Conservation (phyloP, 2,113 vertebrate species). For the Speoplatyrhinus poulsoni region DNA sequence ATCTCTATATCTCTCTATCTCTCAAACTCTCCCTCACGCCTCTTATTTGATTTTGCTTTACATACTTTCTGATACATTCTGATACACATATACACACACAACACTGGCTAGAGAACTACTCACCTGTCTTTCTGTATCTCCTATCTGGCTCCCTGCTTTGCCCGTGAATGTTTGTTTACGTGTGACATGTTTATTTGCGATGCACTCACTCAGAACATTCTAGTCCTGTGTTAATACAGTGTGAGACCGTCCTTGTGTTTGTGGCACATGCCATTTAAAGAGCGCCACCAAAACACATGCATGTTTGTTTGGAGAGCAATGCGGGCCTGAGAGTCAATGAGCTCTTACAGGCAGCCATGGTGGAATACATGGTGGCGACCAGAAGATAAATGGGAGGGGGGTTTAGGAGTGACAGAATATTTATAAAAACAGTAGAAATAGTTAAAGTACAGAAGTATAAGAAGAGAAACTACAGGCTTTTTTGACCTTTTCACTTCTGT, state of each 20-base stretch:
- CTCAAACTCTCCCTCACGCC: background rate
- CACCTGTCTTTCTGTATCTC: conserved; percentile 2
- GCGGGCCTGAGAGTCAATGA: conserved; percentile 49
- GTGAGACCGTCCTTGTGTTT: conserved; percentile 24
- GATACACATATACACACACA: no score
- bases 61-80: background rate
- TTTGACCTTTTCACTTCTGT: background rate
- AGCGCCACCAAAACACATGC: conserved; percentile 2
- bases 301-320: conserved; percentile 46
- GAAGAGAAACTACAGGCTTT: background rate
- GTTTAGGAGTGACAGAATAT: background rate
- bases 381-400: background rate
- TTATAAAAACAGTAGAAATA: background rate
- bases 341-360: conserved; percentile 2
- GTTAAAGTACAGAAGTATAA: conserved; percentile 1
- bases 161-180: conserved; percentile 76
- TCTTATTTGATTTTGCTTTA: background rate
- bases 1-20: background rate
- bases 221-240: conserved; percentile 51
- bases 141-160: conserved; percentile 50
- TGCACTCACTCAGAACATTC: conserved; percentile 54
- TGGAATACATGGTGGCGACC: conserved; percentile 38
- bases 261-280: conserved; percentile 13
- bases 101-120: no score
- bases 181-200: conserved; percentile 76